phyloP scores from a whole-genome alignment of 2,888 invertebrate genomes.

The Sinohyriopsis cumingii region DNA sequence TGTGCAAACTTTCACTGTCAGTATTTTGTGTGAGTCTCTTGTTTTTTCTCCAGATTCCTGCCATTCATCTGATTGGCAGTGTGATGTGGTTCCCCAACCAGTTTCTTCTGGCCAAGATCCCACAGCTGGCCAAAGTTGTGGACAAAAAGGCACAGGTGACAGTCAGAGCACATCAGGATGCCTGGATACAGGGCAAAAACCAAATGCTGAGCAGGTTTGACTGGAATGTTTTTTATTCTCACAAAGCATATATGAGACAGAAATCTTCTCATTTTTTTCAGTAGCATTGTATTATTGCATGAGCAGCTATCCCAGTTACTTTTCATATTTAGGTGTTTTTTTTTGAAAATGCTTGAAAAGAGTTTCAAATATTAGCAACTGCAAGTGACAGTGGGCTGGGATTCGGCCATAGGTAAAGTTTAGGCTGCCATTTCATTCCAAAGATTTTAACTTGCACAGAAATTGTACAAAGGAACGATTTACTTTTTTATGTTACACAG shows the following conservation, averaged over 20 bases:
- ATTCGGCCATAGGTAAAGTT: no score
- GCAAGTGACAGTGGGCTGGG: no score
- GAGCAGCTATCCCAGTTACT: neutral
- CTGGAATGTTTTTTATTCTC: slow-evolving; percentile 2
- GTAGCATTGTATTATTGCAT: slow-evolving; percentile 1
- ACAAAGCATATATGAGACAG: neutral
- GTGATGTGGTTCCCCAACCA: slow-evolving; percentile 89
- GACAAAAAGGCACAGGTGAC: slow-evolving; percentile 73
- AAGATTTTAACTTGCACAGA: no score
- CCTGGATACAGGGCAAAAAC: slow-evolving; percentile 74
- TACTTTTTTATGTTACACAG: no score
- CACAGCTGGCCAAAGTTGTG: slow-evolving; percentile 75
- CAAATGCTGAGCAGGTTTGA: slow-evolving; percentile 75
- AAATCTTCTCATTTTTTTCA: neutral
- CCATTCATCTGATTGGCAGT: slow-evolving; percentile 85
- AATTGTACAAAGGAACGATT: no score
- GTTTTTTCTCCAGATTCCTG: slow-evolving; percentile 77
- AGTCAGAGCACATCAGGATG: slow-evolving; percentile 68
- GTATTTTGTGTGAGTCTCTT: neutral
- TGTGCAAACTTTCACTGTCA: no score
- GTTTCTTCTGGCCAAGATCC: slow-evolving; percentile 81
- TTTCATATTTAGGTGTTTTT: no score
- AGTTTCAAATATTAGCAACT: no score
- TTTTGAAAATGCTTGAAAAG: no score
- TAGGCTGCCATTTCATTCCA: no score